phyloP scores from a whole-genome alignment of 1,140 invertebrate species.

The Ostrea denselamellosa region DNA sequence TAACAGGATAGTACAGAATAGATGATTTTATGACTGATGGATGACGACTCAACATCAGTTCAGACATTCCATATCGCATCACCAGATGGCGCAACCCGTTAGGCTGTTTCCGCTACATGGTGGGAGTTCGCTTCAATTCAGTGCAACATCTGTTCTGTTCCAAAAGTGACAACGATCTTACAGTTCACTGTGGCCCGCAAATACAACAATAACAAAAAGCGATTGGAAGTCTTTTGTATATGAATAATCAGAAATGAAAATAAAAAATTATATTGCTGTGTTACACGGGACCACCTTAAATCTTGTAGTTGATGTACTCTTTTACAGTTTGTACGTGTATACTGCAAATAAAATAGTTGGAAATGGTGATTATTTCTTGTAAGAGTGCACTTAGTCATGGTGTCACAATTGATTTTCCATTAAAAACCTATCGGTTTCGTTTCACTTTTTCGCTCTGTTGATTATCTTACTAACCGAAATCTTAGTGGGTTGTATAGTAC shows the following conservation, averaged over 20 bases:
- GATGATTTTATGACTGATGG: background rate
- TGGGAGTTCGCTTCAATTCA: background rate
- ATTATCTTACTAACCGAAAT: background rate
- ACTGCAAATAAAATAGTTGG: no score
- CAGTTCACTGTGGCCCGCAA: background rate
- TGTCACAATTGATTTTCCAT: background rate
- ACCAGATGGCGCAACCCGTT: background rate
- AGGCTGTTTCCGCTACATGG: background rate
- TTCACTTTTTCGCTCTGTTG: background rate
- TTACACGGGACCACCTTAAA: no score
- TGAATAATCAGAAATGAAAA: background rate
- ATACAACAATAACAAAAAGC: background rate
- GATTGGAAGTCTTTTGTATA: background rate
- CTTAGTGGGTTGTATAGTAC: background rate
- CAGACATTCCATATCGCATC: background rate
- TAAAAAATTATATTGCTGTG: no score
- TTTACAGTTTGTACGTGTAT: no score
- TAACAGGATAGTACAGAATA: no score
- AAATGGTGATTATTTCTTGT: no score
- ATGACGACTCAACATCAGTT: background rate
- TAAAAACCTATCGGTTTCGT: background rate
- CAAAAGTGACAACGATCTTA: background rate
- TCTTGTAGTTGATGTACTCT: no score
- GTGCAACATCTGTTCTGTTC: constrained; percentile 8
- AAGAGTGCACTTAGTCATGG: background rate